Evolutionary conservation across 1,140 invertebrate species (phyloP).

Genomic region (Hetaerina americana): DNA sequence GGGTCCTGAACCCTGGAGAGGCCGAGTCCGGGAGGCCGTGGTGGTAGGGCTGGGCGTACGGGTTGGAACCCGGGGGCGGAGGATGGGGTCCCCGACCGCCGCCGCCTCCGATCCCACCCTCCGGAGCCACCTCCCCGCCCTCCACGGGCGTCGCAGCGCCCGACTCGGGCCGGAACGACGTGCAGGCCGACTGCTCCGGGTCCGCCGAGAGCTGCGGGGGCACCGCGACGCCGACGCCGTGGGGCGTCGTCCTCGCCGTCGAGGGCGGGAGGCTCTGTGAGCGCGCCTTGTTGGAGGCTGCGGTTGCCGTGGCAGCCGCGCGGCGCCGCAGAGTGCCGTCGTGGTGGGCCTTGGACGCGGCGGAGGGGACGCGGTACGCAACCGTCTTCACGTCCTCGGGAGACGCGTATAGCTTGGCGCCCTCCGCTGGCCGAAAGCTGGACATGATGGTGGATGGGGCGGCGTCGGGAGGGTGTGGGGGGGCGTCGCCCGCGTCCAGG

Average conservation of each 20-base stretch:
- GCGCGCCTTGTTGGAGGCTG: not conserved
- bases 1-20: not conserved
- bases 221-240: not conserved
- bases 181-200: not conserved
- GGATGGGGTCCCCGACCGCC: not conserved
- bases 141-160: slow-evolving; percentile 21
- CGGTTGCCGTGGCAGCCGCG: not conserved
- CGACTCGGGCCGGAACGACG: slow-evolving; percentile 10
- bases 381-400: slow-evolving; percentile 71
- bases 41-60: slow-evolving; percentile 17
- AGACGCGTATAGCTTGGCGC: slow-evolving; percentile 76
- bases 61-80: slow-evolving; percentile 23
- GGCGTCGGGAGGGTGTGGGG: slow-evolving; percentile 1
- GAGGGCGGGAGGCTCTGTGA: slow-evolving; percentile 44
- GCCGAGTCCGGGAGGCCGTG: slow-evolving; percentile 10
- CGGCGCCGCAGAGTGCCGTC: not conserved
- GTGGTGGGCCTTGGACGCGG: not conserved
- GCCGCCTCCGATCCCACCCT: not conserved
- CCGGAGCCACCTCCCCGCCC: not conserved
- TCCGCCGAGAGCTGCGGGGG: not conserved
- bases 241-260: slow-evolving; percentile 24
- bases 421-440: slow-evolving; percentile 69
- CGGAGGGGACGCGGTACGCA: slow-evolving; percentile 41
- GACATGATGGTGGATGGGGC: slow-evolving; percentile 42
- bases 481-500: slow-evolving; percentile 3